Evolutionary conservation across 2,888 invertebrate species (phyloP).

Genomic region (Lampropteryx suffumata): DNA sequence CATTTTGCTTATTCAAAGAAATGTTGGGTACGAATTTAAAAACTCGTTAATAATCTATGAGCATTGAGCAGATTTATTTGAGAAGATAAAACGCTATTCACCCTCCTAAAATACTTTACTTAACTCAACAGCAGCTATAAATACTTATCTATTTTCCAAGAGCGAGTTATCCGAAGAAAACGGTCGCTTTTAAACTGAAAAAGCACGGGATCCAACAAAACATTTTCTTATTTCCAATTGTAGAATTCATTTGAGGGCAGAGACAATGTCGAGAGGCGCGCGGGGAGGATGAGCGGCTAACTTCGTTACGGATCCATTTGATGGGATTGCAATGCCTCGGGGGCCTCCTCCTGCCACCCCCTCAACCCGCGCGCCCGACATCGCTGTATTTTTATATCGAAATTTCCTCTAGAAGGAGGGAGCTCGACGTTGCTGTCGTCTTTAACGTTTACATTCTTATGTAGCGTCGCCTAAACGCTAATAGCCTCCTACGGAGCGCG

Average conservation of each 20-base stretch:
- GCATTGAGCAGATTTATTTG: constrained; percentile 23
- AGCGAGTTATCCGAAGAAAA: constrained; percentile 71
- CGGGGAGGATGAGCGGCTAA: constrained; percentile 85
- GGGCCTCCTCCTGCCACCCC: constrained; percentile 62
- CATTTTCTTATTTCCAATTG: constrained; percentile 84
- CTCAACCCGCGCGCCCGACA: constrained; percentile 54
- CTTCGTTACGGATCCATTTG: constrained; percentile 91
- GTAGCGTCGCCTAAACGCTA: constrained; percentile 80
- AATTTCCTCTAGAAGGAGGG: constrained; percentile 78
- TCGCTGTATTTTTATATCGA: constrained; percentile 82
- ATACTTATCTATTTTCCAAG: constrained; percentile 46
- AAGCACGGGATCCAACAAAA: constrained; percentile 81
- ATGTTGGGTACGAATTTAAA: constrained; percentile 13
- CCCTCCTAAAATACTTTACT: constrained; percentile 52
- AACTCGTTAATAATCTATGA: constrained; percentile 28
- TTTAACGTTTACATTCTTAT: constrained; percentile 83
- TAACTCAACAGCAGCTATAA: constrained; percentile 42
- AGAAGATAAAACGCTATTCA: constrained; percentile 43
- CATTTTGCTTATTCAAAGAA: constrained; percentile 15
- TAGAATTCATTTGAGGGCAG: constrained; percentile 84
- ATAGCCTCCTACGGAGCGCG: constrained; percentile 73
- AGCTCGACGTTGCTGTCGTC: constrained; percentile 72
- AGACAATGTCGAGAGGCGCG: constrained; percentile 82
- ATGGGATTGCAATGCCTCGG: constrained; percentile 87
- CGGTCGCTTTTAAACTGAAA: constrained; percentile 79